Percentiles rank a stretch among this genome's conserved stretches.
These are phyloP conservation scores for Pristis pectinata DNA, from an alignment of 2,797 vertebrate species.

Conservation along the genomic window DNA sequence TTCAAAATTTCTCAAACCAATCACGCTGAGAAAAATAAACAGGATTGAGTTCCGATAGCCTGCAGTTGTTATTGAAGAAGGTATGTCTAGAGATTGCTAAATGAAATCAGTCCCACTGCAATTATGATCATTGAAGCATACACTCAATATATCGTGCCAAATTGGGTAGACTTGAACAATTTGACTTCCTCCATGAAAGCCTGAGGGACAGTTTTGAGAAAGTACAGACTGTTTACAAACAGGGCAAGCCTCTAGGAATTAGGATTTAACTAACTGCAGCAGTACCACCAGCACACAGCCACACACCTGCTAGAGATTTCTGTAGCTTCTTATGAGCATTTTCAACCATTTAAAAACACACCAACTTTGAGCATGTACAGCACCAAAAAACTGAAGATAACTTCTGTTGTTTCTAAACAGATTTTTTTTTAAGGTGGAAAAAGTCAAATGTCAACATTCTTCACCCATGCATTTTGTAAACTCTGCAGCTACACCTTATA, in stretches of 20 bases:
- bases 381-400: conserved; percentile 10
- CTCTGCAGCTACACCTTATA: neutral
- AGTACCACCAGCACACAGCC: conserved; percentile 47
- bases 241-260: conserved; percentile 61
- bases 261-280: conserved; percentile 50
- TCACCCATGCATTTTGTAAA: neutral
- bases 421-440: neutral
- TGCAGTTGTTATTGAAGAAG: conserved; percentile 65
- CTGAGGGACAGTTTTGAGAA: conserved; percentile 70
- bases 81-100: conserved; percentile 65
- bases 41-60: conserved; percentile 62
- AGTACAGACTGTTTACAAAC: conserved; percentile 83
- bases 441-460: neutral
- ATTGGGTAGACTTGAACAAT: conserved; percentile 77
- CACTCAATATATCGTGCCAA: conserved; percentile 69
- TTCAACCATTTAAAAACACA: neutral
- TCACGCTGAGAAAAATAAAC: conserved; percentile 66
- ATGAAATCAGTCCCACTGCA: conserved; percentile 64
- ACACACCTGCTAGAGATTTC: conserved; percentile 61
- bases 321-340: neutral
- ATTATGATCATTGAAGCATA: conserved; percentile 75
- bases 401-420: neutral
- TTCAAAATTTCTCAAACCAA: conserved; percentile 58
- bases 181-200: conserved; percentile 74
- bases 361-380: neutral